A percentile compares a stretch with the other conserved stretches of the same genome.
These are phyloP conservation scores for Oostethus manadensis DNA, from an alignment of 2,113 vertebrate species.

Conservation along the genomic window DNA sequence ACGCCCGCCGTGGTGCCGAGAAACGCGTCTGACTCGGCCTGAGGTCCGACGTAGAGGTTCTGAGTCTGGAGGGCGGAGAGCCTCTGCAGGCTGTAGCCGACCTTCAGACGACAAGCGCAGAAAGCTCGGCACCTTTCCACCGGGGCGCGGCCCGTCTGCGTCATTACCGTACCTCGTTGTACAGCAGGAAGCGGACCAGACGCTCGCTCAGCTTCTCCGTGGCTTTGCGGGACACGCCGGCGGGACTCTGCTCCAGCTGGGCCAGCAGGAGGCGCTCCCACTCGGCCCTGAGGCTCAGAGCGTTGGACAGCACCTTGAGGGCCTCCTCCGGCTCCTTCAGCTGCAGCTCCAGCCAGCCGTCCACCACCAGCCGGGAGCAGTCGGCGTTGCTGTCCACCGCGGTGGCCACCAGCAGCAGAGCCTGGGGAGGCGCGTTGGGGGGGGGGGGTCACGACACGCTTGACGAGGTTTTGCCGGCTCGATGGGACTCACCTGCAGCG, in stretches of 20 bases:
- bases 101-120: constrained; percentile 53
- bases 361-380: constrained; percentile 81
- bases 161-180: constrained; percentile 73
- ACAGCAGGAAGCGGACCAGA: constrained; percentile 77
- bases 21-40: constrained; percentile 22
- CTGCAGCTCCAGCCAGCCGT: constrained; percentile 83
- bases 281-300: constrained; percentile 69
- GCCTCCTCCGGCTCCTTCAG: constrained; percentile 62
- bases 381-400: constrained; percentile 82
- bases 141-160: background rate
- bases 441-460: background rate
- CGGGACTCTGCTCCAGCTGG: constrained; percentile 59
- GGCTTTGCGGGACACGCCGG: constrained; percentile 36
- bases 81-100: constrained; percentile 74
- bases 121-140: background rate
- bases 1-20: constrained; percentile 41
- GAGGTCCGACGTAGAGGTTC: constrained; percentile 84
- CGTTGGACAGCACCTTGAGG: constrained; percentile 63
- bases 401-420: constrained; percentile 79
- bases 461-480: background rate
- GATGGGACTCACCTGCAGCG: constrained; percentile 74
- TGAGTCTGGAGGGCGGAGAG: constrained; percentile 78
- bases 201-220: constrained; percentile 63
- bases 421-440: constrained; percentile 57
- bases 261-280: constrained; percentile 79